Base-by-base conservation (phyloP, 2,113 vertebrate genomes). In the Hyaena hyaena region DNA sequence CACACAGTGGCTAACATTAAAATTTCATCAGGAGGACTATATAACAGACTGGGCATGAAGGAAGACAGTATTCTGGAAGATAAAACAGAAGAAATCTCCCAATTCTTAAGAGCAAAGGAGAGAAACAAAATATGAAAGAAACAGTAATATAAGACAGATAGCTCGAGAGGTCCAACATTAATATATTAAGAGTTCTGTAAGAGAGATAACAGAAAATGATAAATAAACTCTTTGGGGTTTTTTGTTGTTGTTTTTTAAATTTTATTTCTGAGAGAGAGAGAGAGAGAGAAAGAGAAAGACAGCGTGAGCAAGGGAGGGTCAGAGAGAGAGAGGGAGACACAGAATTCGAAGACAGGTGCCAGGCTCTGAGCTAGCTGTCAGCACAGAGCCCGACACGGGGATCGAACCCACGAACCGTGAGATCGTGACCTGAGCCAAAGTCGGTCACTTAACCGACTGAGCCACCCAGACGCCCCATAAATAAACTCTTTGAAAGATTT, bases 51-150 rank as follows among this genome's bases (percentile, higher is more conserved):
- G 61, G 7, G 24, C 23, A 73, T 61, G 43, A 85, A 0, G 77
- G 21, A 91, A 93, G 55, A 83, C 1, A n/a, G 10, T 35, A 58
- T 71, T 93, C 33, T 65, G 19, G 3, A 82, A 89, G 17, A 68
- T 43, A 86, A 93, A 94, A 83, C 0, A 65, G 10, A 90, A 68
- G 16, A 87, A 93, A 79, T 53, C 55, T 61, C 55, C 9, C 15
- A 93, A 65, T 55, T 79, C 48, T 94, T 45, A 53, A 53, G 19
- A 93, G 26, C 17, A 71, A 81, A 83, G 35, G 19, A 80, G 35
- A 68, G 28, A 97, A 81, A 77, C 28, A 58, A 88, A 82, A 66
- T 19, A 80, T 31, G 53, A 79, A 79, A 50, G 77, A 83, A 93
- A 94, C 90, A 26, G 48, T 39, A 89, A 66, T 17, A 68, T 10